Base-by-base conservation (phyloP, 2,113 vertebrate species). In the Microtus pennsylvanicus region DNA sequence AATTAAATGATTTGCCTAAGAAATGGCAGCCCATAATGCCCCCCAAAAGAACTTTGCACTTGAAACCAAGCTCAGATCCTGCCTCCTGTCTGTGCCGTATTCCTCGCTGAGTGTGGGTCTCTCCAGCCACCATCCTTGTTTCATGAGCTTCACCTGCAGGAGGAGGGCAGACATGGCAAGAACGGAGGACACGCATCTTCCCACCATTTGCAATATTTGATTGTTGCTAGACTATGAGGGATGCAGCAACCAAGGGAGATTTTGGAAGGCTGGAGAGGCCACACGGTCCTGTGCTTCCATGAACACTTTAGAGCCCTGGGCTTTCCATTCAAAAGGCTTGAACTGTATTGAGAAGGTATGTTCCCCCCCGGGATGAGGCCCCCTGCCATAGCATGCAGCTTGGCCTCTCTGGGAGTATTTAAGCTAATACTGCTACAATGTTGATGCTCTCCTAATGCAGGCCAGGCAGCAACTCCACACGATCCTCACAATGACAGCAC, bases 61-160 rank as follows among this genome's bases (percentile, higher is more conserved):
- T 65, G 47, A 16, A 69, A 47, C 0, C 14, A 3, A 33, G 24
- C 61, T 75, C 47, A 3, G 26, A 28, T 45, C 69, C 3, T 33
- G 30, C 67, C 2, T 3, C 47, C 30, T 13, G 6, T 63, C 19
- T 30, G 5, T n/a, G 19, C 5, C 24, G 0, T 4, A 3, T 30
- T 75, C 30, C 10, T 74, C n/a, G 4, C 26, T 5, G 19, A 3
- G 63, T 5, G 5, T 45, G 38, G n/a, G 6, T 69, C n/a, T 55
- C 52, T 83, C 24, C 42, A 33, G 70, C 6, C 17, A 33, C 4
- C 63, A 69, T 42, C 12, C 58, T n/a, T 58, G n/a, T 45, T 10
- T 7, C 0, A 13, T 6, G 63, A 16, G 5, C 0, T 33, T 78
- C 35, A 63, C 12, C 2, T 35, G 1, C 16, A 78, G 42, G 1